These are phyloP conservation scores for Melanerpes formicivorus DNA, from an alignment of 2,113 vertebrate species.

Conservation along the genomic window DNA sequence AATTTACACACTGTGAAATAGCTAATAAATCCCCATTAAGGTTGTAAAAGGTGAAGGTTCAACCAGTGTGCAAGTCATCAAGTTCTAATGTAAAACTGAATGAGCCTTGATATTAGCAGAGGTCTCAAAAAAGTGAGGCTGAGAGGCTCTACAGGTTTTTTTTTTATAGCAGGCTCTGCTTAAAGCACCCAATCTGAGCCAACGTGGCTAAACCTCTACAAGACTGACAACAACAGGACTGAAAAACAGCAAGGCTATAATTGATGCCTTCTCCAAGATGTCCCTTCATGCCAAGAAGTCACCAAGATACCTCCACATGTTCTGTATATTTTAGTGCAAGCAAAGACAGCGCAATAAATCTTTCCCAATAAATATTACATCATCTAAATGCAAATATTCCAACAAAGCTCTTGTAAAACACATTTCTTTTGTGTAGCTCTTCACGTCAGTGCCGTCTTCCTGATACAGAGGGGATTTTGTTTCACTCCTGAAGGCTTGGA, in stretches of 20 bases:
- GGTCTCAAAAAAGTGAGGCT: conserved; percentile 59
- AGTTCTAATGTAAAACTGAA: conserved; percentile 81
- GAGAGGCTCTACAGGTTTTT: conserved; percentile 60
- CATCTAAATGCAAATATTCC: background rate
- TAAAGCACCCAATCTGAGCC: conserved; percentile 32
- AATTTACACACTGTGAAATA: conserved; percentile 85
- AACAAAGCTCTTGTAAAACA: background rate
- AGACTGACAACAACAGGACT: conserved; percentile 17
- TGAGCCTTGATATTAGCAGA: conserved; percentile 79
- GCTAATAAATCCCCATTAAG: conserved; percentile 84
- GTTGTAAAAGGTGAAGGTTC: conserved; percentile 83
- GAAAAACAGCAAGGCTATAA: background rate
- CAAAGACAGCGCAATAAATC: background rate
- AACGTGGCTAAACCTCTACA: background rate
- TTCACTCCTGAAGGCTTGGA: background rate
- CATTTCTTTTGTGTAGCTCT: background rate
- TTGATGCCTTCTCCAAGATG: background rate
- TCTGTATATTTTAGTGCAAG: background rate
- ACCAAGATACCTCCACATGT: accelerated
- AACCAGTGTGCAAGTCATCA: conserved; percentile 78
- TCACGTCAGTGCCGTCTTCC: background rate
- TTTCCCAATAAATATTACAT: background rate
- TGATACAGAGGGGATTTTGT: background rate
- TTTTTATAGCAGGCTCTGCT: conserved; percentile 32
- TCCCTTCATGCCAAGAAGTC: too few species aligned